Base-by-base conservation (phyloP, 1,140 invertebrate genomes). In the Anoplophora glabripennis region DNA sequence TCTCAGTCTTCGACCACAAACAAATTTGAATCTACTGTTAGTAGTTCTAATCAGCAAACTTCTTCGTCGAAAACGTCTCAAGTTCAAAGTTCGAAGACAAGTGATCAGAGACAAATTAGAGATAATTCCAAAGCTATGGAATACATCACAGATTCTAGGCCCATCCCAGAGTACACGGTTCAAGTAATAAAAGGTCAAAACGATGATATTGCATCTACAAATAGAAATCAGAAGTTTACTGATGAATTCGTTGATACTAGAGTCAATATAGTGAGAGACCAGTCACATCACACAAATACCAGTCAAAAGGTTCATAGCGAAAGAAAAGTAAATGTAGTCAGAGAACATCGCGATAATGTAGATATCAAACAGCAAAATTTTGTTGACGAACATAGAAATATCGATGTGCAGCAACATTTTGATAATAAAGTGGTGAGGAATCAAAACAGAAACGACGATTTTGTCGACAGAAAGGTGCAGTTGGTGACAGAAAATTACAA, bases 1-100 rank as follows among this genome's bases (percentile, higher is more conserved):
- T 59, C 61, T 46, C 42, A 46, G 21, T 47, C 41, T 14, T 48
- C 60, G 35, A 58, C 55, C 49, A 58, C 45, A 15, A 62, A 59
- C 12, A 47, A 59, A 4, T 57, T 37, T 36, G 10, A 18, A 8
- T 51, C 48, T 28, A 51, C 17, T 38, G 11, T 38, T 2, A 51
- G 33, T 14, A 18, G 10, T 18, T 46, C 44, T 7, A 28, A 11
- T 11, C 17, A 46, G 4, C 41, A 42, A 42, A 18, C 12, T 46
- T 17, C 12, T 11, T 46, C 44, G 17, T 46, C 44, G 17, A 28
- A n/a, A 18, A 46, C 17, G 18, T 46, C 18, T 8, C 10, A 44
- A 15, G 14, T 14, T n/a, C 42, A 46, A 21, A 15, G 17, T 0
- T 11, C 7, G 17, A 46, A 18, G 28, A 9, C 44, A 7, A 9